Conservation (phyloP, 2,888 invertebrate genomes). For the Piscicola geometra region DNA sequence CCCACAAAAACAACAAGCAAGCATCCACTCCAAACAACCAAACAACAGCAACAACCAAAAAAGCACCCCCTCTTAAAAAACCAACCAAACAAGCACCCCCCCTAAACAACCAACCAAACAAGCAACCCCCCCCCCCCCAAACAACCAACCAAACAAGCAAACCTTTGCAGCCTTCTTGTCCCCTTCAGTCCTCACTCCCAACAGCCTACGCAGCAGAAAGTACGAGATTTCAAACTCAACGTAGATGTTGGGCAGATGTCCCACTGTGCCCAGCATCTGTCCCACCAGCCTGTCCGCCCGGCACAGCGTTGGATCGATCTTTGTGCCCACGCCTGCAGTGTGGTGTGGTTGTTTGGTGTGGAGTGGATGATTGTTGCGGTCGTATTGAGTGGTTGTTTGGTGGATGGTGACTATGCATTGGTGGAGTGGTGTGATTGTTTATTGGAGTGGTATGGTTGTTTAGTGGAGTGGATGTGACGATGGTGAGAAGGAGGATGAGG, state of each 20-base stretch:
- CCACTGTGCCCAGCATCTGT: conserved; percentile 85
- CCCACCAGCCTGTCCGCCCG: conserved; percentile 97
- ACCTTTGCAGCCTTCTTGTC: conserved; percentile 97
- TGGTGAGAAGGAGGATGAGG: too few relatives aligned
- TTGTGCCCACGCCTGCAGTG: conserved; percentile 81
- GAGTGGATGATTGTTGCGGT: too few relatives aligned
- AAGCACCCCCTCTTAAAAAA: background rate
- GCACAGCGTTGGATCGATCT: conserved; percentile 96
- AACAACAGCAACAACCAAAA: background rate
- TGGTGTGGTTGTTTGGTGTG: too few relatives aligned
- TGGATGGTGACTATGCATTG: background rate
- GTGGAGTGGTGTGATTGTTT: too few relatives aligned
- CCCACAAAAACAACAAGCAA: background rate
- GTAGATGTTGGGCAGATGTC: conserved; percentile 91
- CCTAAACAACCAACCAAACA: too few relatives aligned
- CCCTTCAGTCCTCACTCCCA: conserved; percentile 96
- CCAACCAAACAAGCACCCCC: too few relatives aligned
- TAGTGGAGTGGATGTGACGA: too few relatives aligned
- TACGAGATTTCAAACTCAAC: conserved; percentile 97
- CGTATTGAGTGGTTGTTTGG: too few relatives aligned
- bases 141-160: conserved; percentile 31
- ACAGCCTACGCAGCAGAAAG: conserved; percentile 84
- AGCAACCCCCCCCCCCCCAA: too few relatives aligned
- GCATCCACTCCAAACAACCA: background rate
- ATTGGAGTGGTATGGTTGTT: too few relatives aligned